phyloP scores from a whole-genome alignment of 2,113 vertebrate species.

The Phodopus roborovskii region DNA sequence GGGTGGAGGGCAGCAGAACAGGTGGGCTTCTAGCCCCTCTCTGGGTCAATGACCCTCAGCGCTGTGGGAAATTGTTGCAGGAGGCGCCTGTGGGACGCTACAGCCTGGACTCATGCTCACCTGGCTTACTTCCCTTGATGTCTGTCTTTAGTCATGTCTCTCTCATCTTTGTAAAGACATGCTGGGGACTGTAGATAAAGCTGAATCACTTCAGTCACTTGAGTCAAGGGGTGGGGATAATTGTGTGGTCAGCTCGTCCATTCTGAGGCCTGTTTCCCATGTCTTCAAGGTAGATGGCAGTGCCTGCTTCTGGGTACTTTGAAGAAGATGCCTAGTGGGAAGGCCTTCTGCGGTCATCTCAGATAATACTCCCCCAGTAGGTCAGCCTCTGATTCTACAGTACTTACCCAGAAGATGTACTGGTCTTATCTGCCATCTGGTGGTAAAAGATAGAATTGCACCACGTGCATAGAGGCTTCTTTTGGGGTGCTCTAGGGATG shows the following conservation, averaged over 20 bases:
- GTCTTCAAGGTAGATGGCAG: background rate
- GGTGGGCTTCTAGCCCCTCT: background rate
- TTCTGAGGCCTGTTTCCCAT: background rate
- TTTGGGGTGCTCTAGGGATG: fast-evolving
- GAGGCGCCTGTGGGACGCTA: fast-evolving
- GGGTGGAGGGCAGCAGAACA: background rate
- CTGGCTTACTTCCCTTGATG: fast-evolving
- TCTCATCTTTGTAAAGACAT: background rate
- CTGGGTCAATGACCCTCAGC: background rate
- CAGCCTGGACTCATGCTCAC: background rate
- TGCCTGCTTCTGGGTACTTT: background rate
- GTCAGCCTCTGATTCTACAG: fast-evolving
- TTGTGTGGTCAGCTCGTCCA: background rate
- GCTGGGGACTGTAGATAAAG: background rate
- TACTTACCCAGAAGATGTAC: background rate
- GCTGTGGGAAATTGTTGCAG: fast-evolving
- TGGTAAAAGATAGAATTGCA: background rate
- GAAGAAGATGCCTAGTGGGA: background rate
- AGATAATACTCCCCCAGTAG: fast-evolving
- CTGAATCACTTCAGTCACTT: background rate
- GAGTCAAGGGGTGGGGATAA: background rate
- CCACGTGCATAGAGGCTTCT: fast-evolving
- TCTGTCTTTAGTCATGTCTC: too few species aligned
- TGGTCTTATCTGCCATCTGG: constrained; percentile 34
- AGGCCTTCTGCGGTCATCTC: background rate